Base-by-base conservation (phyloP, 2,113 vertebrate genomes). In the Xiphophorus maculatus region DNA sequence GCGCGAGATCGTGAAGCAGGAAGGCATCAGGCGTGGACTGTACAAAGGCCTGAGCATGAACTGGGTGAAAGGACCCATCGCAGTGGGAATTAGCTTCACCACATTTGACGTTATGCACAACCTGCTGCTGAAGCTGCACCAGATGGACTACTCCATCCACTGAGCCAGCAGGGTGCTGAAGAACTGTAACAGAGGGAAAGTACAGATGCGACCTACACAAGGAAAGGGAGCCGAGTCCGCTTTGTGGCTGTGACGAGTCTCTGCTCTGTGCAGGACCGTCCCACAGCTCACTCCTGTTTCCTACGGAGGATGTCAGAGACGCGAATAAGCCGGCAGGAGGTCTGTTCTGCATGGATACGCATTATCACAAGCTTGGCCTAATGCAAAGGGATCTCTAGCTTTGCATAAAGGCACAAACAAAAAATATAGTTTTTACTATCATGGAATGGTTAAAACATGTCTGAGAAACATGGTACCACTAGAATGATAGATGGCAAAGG, bases 31-130 rank as follows among this genome's bases (percentile, higher is more conserved):
- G 70, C 91, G 93, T 0, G 98, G 98, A 66, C 85, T 99, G 3
- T 99, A 99, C 94, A 99, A 99, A 80, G 98, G 98, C 66, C 95
- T 99, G 74, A 99, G 97, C 93, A 99, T 99, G 98, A 99, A 99
- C 94, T 99, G 98, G 98, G 90, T 99, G 29, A 99, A 99, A 79
- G 98, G 98, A 2, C 98, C 98, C 1, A 88, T 99, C 7, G 96
- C 97, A 0, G 98, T 99, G 72, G 98, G 97, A 5, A 96, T 98
- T 79, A 99, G 98, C 92, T 97, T 99, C 90, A 97, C 96, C 77
- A 98, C 97, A 66, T 99, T 99, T 12, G 98, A 99, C 93, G 91
- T 98, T 83, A 95, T 86, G 13, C 97, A 98, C 91, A 95, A 94
- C 87, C 92, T 99, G 19, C 91, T 99, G 64, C 92, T 94, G n/a